Conservation (phyloP, 2,888 invertebrate genomes). For the Ctena decussata region DNA sequence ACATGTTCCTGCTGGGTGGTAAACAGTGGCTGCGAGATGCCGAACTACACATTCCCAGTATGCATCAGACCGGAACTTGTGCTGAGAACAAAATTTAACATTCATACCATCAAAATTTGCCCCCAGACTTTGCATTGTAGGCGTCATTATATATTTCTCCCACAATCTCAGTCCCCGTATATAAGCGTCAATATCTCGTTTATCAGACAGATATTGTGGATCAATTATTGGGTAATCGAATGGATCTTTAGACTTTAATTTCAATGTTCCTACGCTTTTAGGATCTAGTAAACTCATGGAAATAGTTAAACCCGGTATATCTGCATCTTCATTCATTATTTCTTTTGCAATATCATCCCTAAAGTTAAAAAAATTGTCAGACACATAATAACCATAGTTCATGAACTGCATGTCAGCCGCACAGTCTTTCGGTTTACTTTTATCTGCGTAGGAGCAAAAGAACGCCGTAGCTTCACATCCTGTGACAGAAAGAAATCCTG, state of each 20-base stretch:
- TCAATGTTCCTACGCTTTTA: conserved; percentile 5
- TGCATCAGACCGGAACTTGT: conserved; percentile 34
- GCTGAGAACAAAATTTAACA: conserved; percentile 35
- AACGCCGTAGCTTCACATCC: conserved; percentile 48
- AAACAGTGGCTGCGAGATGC: conserved; percentile 36
- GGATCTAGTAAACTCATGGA: conserved; percentile 3
- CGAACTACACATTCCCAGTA: conserved; percentile 55
- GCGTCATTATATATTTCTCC: conserved; percentile 32
- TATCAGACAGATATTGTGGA: conserved; percentile 24
- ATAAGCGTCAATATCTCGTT: conserved; percentile 13
- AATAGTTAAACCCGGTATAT: background rate
- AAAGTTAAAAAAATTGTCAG: conserved; percentile 27
- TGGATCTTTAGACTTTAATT: conserved; percentile 20
- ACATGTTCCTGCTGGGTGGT: conserved; percentile 92
- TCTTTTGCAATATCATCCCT: conserved; percentile 44
- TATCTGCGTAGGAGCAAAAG: conserved; percentile 32
- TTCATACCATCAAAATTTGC: conserved; percentile 40
- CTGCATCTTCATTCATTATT: conserved; percentile 3
- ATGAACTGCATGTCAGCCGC: conserved; percentile 55
- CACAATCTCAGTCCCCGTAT: conserved; percentile 21
- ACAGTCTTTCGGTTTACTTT: conserved; percentile 32
- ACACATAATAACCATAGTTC: conserved; percentile 23
- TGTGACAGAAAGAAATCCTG: conserved; percentile 31
- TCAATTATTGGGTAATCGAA: conserved; percentile 37
- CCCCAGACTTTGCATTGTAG: conserved; percentile 49